A percentile compares a stretch with the other conserved stretches of the same genome.
phyloP scores from a whole-genome alignment of 2,888 invertebrate species.

The Heliconius hortense region DNA sequence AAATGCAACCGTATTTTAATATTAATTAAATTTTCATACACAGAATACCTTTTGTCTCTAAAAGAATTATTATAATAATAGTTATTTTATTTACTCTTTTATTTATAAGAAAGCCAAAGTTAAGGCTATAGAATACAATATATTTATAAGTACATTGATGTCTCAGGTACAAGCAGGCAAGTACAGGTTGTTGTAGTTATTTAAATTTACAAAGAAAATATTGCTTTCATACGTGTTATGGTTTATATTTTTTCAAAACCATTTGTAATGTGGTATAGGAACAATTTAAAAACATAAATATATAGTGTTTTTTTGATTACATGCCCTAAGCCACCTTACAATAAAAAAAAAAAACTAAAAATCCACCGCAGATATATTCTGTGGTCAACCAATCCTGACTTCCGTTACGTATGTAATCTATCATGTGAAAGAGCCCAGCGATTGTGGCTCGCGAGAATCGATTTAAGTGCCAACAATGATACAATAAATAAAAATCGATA shows the following conservation, averaged over 20 bases:
- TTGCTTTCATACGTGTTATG: constrained; percentile 8
- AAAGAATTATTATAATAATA: too few relatives aligned
- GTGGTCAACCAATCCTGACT: constrained; percentile 54
- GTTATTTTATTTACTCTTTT: too few relatives aligned
- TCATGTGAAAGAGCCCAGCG: constrained; percentile 63
- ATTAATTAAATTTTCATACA: too few relatives aligned
- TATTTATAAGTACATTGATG: too few relatives aligned
- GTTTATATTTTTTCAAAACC: background rate
- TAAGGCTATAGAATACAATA: too few relatives aligned
- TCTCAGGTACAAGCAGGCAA: too few relatives aligned
- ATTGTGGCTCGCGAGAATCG: constrained; percentile 65
- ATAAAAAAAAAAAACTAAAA: constrained; percentile 23
- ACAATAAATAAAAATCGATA: constrained; percentile 65
- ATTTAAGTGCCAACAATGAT: constrained; percentile 58
- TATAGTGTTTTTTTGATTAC: constrained; percentile 8
- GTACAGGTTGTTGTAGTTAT: background rate
- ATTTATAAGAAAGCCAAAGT: too few relatives aligned
- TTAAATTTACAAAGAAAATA: constrained; percentile 3
- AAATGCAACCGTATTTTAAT: too few relatives aligned
- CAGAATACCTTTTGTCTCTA: too few relatives aligned
- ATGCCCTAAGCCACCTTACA: constrained; percentile 9
- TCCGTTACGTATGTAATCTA: constrained; percentile 69
- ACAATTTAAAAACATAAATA: constrained; percentile 20
- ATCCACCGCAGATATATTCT: constrained; percentile 46
- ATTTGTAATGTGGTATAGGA: constrained; percentile 19